These are phyloP conservation scores for Xylocampa areola DNA, from an alignment of 2,888 invertebrate species.

Conservation along the genomic window DNA sequence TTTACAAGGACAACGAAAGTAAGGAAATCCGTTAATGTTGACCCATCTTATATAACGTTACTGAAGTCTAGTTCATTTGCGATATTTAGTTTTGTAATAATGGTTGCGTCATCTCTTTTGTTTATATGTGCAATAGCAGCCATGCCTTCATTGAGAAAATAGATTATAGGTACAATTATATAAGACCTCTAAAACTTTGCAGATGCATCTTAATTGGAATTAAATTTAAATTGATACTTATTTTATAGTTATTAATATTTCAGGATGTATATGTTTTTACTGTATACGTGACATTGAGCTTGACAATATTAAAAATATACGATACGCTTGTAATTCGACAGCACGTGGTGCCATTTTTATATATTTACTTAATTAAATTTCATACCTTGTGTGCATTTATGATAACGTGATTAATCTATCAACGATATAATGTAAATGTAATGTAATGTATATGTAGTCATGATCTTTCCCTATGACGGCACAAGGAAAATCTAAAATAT, in stretches of 20 bases:
- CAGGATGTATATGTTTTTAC: no score
- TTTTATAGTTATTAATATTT: no score
- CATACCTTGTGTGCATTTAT: no score
- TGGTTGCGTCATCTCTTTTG: constrained; percentile 56
- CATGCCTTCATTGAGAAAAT: constrained; percentile 12
- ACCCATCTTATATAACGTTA: constrained; percentile 67
- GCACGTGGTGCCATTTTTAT: no score
- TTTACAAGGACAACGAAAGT: constrained; percentile 55
- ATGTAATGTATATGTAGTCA: constrained; percentile 7
- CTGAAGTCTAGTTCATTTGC: constrained; percentile 55
- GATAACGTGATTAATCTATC: constrained; percentile 16
- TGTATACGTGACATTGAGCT: no score
- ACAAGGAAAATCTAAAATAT: constrained; percentile 22
- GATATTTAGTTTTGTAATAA: constrained; percentile 58
- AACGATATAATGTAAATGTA: constrained; percentile 1
- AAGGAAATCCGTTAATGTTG: constrained; percentile 79
- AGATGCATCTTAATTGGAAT: neutral
- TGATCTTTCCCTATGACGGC: constrained; percentile 20
- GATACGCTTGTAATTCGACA: neutral
- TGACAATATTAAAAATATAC: no score
- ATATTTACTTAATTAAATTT: no score
- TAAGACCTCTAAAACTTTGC: constrained; percentile 12
- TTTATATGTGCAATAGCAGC: constrained; percentile 36
- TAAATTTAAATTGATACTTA: neutral
- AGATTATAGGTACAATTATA: constrained; percentile 20